phyloP scores from a whole-genome alignment of 2,888 invertebrate species.

The Disparrhopalites patrizii region DNA sequence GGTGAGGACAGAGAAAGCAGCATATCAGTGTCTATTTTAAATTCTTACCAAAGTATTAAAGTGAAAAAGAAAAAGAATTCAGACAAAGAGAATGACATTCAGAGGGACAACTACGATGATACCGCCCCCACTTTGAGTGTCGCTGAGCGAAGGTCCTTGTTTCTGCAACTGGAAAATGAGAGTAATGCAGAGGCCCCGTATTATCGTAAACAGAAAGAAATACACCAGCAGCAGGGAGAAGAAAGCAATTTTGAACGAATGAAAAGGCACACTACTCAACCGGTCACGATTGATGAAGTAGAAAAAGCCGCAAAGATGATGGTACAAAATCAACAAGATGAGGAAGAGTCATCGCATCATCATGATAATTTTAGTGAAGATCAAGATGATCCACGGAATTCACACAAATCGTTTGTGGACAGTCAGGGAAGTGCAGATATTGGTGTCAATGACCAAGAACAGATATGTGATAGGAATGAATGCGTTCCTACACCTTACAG shows the following conservation, averaged over 20 bases:
- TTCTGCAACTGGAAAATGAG: constrained; percentile 38
- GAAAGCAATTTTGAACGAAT: not conserved
- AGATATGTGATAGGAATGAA: constrained; percentile 6
- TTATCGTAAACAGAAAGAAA: constrained; percentile 2
- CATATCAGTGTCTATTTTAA: too few species aligned
- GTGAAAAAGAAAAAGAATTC: too few species aligned
- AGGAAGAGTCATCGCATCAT: constrained; percentile 1
- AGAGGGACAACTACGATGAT: constrained; percentile 32
- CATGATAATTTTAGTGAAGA: not conserved
- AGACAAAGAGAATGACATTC: too few species aligned
- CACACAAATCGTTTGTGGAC: constrained; percentile 18
- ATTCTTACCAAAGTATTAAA: too few species aligned
- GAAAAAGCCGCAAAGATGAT: constrained; percentile 52
- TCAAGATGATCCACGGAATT: constrained; percentile 5
- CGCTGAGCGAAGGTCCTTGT: constrained; percentile 35
- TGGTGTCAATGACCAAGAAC: constrained; percentile 15
- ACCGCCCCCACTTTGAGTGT: constrained; percentile 30
- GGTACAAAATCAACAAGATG: constrained; percentile 12
- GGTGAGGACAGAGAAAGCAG: too few species aligned
- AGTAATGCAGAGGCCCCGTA: not conserved
- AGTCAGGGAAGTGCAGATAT: not conserved
- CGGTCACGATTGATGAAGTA: constrained; percentile 66
- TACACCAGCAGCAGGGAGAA: not conserved
- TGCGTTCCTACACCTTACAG: not conserved
- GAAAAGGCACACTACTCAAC: constrained; percentile 65